phyloP scores from a whole-genome alignment of 2,113 vertebrate species.

The Junco hyemalis region DNA sequence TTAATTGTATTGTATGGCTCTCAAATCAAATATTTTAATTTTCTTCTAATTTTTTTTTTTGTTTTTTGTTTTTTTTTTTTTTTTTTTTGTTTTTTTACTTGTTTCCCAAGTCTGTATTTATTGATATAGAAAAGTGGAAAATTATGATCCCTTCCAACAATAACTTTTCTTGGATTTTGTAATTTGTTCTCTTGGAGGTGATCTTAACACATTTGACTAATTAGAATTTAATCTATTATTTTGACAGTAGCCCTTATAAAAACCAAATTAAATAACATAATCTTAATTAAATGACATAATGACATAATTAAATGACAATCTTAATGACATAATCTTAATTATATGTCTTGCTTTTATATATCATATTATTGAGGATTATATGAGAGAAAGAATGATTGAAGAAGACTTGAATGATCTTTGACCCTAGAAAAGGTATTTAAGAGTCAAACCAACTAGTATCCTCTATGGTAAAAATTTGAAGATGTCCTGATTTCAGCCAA shows the following conservation, averaged over 20 bases:
- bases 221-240: background rate
- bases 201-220: background rate
- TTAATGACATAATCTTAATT: background rate
- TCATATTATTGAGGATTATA: background rate
- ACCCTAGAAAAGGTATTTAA: background rate
- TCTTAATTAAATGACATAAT: no score
- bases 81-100: no score
- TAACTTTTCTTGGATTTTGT: background rate
- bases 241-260: background rate
- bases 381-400: background rate
- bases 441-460: background rate
- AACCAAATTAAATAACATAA: background rate
- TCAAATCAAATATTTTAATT: background rate
- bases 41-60: background rate
- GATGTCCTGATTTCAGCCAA: background rate
- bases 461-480: background rate
- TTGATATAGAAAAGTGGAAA: background rate
- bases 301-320: no score
- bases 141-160: no score
- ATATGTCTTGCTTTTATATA: background rate
- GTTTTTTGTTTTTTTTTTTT: background rate
- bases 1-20: background rate
- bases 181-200: background rate
- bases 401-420: background rate
- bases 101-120: background rate